Percentiles rank a stretch among this genome's conserved stretches.
These are phyloP conservation scores for Odobenus rosmarus DNA, from an alignment of 2,113 vertebrate species.

Conservation along the genomic window DNA sequence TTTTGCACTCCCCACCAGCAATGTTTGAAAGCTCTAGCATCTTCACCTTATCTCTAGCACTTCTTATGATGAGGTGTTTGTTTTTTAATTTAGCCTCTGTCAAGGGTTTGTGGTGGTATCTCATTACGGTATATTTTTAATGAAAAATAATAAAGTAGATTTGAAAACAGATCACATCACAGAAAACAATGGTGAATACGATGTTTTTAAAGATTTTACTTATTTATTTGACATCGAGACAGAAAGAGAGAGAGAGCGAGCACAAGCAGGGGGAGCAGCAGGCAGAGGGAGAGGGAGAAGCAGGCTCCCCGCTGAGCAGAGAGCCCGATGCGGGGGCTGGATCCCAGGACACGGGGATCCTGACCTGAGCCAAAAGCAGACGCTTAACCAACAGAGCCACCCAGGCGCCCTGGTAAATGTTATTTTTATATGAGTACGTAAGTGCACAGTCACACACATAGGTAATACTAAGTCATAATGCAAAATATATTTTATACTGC, in stretches of 20 bases:
- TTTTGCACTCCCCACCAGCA: background rate
- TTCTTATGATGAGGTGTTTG: background rate
- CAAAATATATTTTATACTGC: background rate
- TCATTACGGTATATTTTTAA: background rate
- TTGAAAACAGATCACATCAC: background rate
- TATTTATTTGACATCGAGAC: too few relatives aligned
- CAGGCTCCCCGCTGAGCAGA: too few relatives aligned
- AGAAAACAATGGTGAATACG: background rate
- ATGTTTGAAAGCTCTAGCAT: background rate
- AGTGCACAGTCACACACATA: background rate
- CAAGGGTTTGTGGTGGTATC: background rate
- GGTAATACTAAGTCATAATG: background rate
- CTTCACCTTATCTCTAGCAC: background rate
- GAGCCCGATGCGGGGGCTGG: too few relatives aligned
- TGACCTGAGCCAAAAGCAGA: too few relatives aligned
- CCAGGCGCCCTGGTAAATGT: background rate
- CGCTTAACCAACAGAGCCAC: background rate
- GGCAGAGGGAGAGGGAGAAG: too few relatives aligned
- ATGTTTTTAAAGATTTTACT: background rate
- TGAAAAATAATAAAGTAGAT: background rate
- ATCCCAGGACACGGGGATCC: too few relatives aligned
- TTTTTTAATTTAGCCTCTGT: background rate
- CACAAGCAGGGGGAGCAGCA: too few relatives aligned
- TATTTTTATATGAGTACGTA: background rate
- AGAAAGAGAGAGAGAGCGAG: too few relatives aligned